Conservation (phyloP, 2,113 vertebrate genomes). For the Zosterops borbonicus region DNA sequence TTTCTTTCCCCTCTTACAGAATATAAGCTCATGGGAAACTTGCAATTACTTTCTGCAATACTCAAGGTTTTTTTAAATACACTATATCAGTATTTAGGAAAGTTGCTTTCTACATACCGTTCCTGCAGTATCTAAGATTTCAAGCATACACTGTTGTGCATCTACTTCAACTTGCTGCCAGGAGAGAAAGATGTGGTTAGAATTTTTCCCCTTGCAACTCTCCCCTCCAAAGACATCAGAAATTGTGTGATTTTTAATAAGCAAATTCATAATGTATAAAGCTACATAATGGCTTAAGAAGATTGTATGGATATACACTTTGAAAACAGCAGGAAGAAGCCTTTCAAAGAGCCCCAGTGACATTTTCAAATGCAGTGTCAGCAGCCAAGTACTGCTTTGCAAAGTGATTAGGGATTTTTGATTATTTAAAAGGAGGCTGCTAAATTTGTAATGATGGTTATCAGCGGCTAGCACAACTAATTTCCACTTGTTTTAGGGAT, state of each 20-base stretch:
- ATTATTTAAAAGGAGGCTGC: conserved; percentile 17
- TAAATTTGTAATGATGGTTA: conserved; percentile 21
- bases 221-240: not conserved
- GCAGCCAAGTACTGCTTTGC: not conserved
- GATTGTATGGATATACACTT: not conserved
- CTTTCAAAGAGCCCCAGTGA: conserved; percentile 7
- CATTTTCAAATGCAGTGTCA: conserved; percentile 36
- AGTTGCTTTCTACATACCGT: conserved; percentile 75
- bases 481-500: not conserved
- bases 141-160: conserved; percentile 87
- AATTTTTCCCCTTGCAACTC: not conserved
- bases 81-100: not conserved
- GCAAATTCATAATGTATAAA: conserved; percentile 44
- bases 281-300: conserved; percentile 6
- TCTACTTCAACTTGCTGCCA: conserved; percentile 87
- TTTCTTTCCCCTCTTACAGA: not conserved
- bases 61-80: not conserved
- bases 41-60: not conserved
- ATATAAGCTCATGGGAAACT: not conserved
- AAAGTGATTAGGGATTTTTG: conserved; percentile 32
- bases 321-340: conserved; percentile 31
- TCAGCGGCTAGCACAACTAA: not conserved
- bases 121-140: conserved; percentile 87
- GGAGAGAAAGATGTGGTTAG: conserved; percentile 46
- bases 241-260: not conserved